A percentile compares a stretch with the other conserved stretches of the same genome.
phyloP scores from a whole-genome alignment of 1,140 invertebrate species.

The Amyelois transitella region DNA sequence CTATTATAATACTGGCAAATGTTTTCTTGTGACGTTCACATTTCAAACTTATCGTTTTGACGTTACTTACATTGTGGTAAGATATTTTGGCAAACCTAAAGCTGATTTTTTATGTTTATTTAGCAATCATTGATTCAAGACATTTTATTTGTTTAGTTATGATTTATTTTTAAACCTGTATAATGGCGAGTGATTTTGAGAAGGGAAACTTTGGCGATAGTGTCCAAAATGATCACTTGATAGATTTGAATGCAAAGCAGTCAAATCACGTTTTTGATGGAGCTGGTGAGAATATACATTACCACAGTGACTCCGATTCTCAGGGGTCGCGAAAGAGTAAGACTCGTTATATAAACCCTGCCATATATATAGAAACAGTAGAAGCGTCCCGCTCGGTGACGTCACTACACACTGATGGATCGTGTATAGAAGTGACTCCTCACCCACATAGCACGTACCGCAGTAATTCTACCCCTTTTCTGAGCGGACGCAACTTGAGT shows the following conservation, averaged over 20 bases:
- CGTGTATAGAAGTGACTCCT: constrained; percentile 48
- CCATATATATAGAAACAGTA: constrained; percentile 56
- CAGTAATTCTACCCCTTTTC: constrained; percentile 60
- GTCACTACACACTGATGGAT: constrained; percentile 46
- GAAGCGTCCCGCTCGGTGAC: constrained; percentile 53
- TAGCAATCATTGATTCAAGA: constrained; percentile 5
- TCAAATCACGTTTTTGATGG: constrained; percentile 62
- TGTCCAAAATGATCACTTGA: constrained; percentile 33
- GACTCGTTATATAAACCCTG: constrained; percentile 64
- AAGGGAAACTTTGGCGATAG: constrained; percentile 57
- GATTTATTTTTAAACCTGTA: neutral
- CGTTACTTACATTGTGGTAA: constrained; percentile 18
- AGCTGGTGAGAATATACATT: constrained; percentile 59
- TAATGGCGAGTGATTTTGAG: constrained; percentile 51
- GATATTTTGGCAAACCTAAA: no score
- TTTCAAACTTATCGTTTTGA: constrained; percentile 24
- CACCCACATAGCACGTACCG: constrained; percentile 58
- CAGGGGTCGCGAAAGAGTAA: constrained; percentile 49
- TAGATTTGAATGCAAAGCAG: constrained; percentile 29
- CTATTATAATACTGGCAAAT: neutral
- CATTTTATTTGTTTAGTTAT: constrained; percentile 15
- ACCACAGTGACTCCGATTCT: constrained; percentile 62
- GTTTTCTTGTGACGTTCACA: constrained; percentile 7
- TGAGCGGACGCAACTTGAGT: constrained; percentile 51
- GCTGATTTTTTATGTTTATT: constrained; percentile 9